phyloP scores from a whole-genome alignment of 1,140 invertebrate species.

The Apocrypta bakeri region DNA sequence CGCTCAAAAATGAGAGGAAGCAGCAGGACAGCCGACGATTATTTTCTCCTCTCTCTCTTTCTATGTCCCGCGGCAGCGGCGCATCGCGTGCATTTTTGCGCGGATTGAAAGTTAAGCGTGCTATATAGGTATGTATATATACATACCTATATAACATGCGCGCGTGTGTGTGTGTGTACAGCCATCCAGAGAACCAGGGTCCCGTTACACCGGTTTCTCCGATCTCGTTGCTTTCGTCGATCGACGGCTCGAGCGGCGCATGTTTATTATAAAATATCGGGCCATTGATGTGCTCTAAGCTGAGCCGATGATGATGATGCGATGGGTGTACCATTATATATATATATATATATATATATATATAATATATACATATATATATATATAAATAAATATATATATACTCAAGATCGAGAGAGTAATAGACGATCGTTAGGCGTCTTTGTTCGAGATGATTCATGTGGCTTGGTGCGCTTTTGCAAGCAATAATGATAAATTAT shows the following conservation, averaged over 20 bases:
- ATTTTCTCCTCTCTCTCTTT: neutral
- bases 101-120: neutral
- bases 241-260: neutral
- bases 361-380: too few species aligned
- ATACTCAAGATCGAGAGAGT: too few species aligned
- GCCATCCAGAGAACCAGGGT: neutral
- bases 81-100: neutral
- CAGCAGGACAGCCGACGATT: neutral
- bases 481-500: too few species aligned
- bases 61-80: neutral
- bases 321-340: too few species aligned
- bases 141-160: too few species aligned
- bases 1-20: neutral
- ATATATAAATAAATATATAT: too few species aligned
- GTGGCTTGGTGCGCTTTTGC: too few species aligned
- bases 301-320: neutral
- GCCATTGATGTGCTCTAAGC: too few species aligned
- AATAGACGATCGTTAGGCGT: too few species aligned
- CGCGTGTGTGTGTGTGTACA: neutral
- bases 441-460: too few species aligned
- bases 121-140: neutral
- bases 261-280: neutral
- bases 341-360: too few species aligned
- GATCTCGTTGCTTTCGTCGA: conserved; percentile 2
- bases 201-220: conserved; percentile 50